phyloP scores from a whole-genome alignment of 2,113 vertebrate genomes.

The Rostratula benghalensis region DNA sequence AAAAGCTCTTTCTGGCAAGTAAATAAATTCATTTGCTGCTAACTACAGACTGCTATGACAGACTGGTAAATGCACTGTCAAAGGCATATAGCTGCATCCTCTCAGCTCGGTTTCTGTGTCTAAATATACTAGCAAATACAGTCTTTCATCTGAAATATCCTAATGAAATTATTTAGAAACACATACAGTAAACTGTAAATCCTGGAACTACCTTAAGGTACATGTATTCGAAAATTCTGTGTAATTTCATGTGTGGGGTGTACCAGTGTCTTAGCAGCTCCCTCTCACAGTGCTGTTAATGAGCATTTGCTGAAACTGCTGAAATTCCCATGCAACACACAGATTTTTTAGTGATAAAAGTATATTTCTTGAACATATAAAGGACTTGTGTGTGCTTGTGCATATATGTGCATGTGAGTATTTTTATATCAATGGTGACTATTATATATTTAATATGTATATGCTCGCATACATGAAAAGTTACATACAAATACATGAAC shows the following conservation, averaged over 20 bases:
- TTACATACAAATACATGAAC: too few species aligned
- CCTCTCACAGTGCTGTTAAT: not conserved
- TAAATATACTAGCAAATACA: not conserved
- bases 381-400: not conserved
- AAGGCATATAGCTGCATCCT: not conserved
- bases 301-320: not conserved
- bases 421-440: not conserved
- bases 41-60: not conserved
- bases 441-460: not conserved
- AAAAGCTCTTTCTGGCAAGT: not conserved
- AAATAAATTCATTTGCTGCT: not conserved
- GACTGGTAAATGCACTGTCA: not conserved
- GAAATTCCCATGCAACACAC: not conserved
- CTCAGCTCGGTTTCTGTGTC: not conserved
- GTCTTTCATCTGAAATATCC: not conserved
- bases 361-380: not conserved
- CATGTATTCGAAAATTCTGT: not conserved
- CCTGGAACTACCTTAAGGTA: not conserved
- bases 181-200: not conserved
- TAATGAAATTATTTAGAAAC: not conserved
- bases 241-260: not conserved
- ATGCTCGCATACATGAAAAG: not conserved
- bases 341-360: not conserved
- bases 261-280: not conserved
- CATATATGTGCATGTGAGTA: too few species aligned